These are phyloP conservation scores for Galeruca laticollis DNA, from an alignment of 2,888 invertebrate genomes.

Conservation along the genomic window DNA sequence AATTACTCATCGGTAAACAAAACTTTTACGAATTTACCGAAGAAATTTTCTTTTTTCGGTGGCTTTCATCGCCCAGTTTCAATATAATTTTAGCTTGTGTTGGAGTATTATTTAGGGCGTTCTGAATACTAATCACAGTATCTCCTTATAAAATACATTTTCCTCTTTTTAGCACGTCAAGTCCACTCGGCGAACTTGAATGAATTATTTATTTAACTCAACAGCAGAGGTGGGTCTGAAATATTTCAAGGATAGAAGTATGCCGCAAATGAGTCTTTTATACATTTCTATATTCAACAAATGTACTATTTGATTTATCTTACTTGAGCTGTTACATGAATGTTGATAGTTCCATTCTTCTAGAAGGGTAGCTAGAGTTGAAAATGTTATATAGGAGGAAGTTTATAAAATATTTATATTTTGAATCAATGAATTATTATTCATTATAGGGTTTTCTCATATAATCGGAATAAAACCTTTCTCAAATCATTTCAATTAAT, in stretches of 20 bases:
- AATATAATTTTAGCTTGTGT: neutral
- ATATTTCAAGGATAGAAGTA: neutral
- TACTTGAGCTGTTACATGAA: too few species aligned
- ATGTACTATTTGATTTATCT: too few species aligned
- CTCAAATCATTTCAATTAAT: too few species aligned
- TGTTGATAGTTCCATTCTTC: too few species aligned
- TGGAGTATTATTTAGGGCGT: slow-evolving; percentile 13
- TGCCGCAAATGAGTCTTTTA: neutral
- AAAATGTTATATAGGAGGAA: too few species aligned
- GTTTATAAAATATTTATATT: too few species aligned
- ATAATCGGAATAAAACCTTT: too few species aligned
- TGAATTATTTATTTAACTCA: neutral
- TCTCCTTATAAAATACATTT: slow-evolving; percentile 22
- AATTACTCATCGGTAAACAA: slow-evolving; percentile 26
- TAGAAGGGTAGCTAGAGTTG: too few species aligned
- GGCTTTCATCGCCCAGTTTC: slow-evolving; percentile 11
- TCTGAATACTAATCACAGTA: slow-evolving; percentile 34
- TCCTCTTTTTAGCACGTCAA: neutral
- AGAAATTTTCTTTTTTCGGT: slow-evolving; percentile 19
- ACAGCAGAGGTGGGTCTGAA: neutral
- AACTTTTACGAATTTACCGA: slow-evolving; percentile 27
- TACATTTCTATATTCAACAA: too few species aligned
- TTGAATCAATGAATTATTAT: too few species aligned
- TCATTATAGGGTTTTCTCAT: too few species aligned
- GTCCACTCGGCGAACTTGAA: neutral